Evolutionary conservation across 2,113 vertebrate species (phyloP), one percentile per base, ranked within the genome.

Genomic region (Myotis lucifugus): DNA sequence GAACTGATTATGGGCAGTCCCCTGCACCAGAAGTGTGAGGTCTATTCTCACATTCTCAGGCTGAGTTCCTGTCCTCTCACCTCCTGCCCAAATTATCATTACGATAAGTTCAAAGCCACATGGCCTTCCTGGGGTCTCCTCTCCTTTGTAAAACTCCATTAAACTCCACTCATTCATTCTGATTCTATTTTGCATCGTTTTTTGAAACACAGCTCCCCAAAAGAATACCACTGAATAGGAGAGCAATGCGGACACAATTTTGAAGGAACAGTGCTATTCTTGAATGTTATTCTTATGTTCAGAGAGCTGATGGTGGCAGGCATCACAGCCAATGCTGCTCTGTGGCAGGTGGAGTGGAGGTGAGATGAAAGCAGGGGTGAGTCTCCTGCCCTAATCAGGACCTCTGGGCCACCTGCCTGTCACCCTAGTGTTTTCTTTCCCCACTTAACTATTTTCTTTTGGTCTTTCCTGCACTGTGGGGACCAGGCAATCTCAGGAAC

Each of bases 1-100:
- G 95, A 98, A 97, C 96, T 74, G 54, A 67, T 15, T 4, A 32
- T 2, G 96, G 96, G 94, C 92, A 72, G 73, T 66, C 96, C 97
- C 97, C 89, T 97, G 95, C 79, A 79, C 37, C 0, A 94, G 95
- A 87, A 13, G 96, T 40, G 34, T 64, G 52, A 52, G 0, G 69
- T 21, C 84, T 5, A 85, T 88, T 97, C 89, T 40, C 96, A 93
- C 69, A 8, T 23, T 84, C 88, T 77, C 93, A 59, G 23, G 25
- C 81, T 83, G 92, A 93, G 89, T 96, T 96, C 95, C 97, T 95
- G 85, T 89, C 61, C 0, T 85, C 76, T 19, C 83, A 27, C 84
- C 79, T 42, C 25, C 74, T 2, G 2, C 27, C 11, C 10, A 29
- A 42, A 17, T 54, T 48, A 27, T 40, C 10, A 12, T 18, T 21